Evolutionary conservation across 2,888 invertebrate genomes (phyloP).

Genomic region (Epirrhoe tristata): DNA sequence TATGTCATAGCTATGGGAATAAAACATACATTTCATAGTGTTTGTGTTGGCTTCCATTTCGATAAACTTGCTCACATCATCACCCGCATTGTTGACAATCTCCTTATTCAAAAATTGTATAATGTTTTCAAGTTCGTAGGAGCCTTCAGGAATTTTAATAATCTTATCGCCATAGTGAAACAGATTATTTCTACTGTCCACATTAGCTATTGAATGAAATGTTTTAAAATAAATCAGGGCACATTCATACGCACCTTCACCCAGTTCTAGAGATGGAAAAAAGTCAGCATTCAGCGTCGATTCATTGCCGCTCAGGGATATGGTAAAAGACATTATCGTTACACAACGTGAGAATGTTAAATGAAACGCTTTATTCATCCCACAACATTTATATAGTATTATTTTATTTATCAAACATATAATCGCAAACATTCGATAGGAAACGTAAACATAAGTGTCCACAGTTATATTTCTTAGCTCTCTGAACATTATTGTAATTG

Average conservation of each 20-base stretch:
- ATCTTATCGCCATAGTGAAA: constrained; percentile 4
- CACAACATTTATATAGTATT: not conserved
- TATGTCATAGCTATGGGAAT: constrained; percentile 5
- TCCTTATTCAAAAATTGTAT: not conserved
- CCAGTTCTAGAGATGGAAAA: constrained; percentile 9
- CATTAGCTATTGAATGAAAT: constrained; percentile 32
- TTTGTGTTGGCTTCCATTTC: constrained; percentile 6
- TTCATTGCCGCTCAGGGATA: constrained; percentile 2
- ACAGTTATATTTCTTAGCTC: not conserved
- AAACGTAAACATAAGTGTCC: constrained; percentile 9
- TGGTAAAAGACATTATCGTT: not conserved
- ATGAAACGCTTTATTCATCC: too few species aligned
- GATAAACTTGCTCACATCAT: not conserved
- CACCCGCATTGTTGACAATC: too few species aligned
- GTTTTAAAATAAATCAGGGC: constrained; percentile 30
- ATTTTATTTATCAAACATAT: constrained; percentile 4
- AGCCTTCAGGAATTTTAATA: constrained; percentile 8
- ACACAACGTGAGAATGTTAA: not conserved
- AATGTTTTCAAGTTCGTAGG: constrained; percentile 3
- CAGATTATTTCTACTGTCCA: constrained; percentile 28
- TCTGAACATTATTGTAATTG: constrained; percentile 1
- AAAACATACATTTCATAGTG: constrained; percentile 9
- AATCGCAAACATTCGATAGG: not conserved
- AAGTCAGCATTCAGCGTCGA: constrained; percentile 3
- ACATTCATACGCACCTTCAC: constrained; percentile 2